A percentile compares a stretch with the other conserved stretches of the same genome.
Conservation (phyloP, 1,140 invertebrate genomes). For the Zeugodacus cucurbitae region DNA sequence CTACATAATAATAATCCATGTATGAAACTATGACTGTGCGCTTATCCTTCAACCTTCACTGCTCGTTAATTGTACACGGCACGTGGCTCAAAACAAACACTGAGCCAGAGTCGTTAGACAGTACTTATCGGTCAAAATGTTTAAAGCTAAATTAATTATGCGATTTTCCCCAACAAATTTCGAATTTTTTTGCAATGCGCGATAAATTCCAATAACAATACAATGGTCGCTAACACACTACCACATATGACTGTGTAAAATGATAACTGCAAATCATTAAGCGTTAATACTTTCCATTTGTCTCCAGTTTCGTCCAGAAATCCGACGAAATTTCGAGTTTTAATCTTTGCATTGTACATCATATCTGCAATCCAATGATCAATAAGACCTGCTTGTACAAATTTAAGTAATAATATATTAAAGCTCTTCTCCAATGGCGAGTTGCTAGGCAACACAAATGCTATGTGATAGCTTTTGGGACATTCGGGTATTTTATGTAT, state of each 20-base stretch:
- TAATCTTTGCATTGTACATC: conserved; percentile 54
- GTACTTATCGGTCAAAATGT: no score
- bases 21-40: no score
- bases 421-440: conserved; percentile 54
- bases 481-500: conserved; percentile 63
- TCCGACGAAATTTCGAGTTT: conserved; percentile 53
- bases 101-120: no score
- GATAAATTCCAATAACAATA: conserved; percentile 17
- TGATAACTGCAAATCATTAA: conserved; percentile 57
- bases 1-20: no score
- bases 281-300: conserved; percentile 55
- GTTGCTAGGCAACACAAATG: conserved; percentile 54
- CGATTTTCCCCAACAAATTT: not conserved
- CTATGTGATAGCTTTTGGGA: conserved; percentile 61
- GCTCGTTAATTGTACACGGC: no score
- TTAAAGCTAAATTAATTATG: no score
- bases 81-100: no score
- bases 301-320: conserved; percentile 50
- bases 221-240: conserved; percentile 46
- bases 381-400: conserved; percentile 54
- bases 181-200: not conserved
- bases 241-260: conserved; percentile 57
- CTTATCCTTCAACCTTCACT: no score
- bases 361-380: conserved; percentile 55
- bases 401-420: conserved; percentile 50